Evolutionary conservation across 92 coral and sea anemone genomes (phyloP).

Genomic region (Parazoanthus darwini): DNA sequence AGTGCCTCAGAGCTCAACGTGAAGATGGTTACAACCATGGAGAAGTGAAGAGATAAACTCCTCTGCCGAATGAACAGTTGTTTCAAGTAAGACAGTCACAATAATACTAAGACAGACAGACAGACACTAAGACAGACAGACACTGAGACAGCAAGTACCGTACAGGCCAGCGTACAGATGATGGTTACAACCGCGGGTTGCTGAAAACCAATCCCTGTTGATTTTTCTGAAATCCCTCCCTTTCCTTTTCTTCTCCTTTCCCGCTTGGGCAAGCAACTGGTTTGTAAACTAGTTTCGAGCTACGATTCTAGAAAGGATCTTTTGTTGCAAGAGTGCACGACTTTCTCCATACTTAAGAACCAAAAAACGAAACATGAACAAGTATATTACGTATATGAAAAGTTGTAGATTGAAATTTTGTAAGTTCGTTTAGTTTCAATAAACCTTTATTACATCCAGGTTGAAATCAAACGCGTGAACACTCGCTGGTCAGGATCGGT

Average conservation of each 20-base stretch:
- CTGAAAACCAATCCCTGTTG: no score
- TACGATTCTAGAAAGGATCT: background rate
- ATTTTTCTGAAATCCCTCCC: background rate
- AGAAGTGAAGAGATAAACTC: constrained; percentile 76
- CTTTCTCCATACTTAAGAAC: background rate
- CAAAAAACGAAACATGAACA: no score
- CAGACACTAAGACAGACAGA: no score
- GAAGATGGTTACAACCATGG: constrained; percentile 89
- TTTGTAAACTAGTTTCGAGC: background rate
- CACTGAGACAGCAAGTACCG: constrained; percentile 67
- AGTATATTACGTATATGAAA: no score
- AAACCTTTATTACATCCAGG: constrained; percentile 36
- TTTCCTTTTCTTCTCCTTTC: background rate
- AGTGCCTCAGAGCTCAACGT: constrained; percentile 80
- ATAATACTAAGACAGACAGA: background rate
- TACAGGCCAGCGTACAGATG: constrained; percentile 83
- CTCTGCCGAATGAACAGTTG: background rate
- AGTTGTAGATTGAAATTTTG: background rate
- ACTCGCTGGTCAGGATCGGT: constrained; percentile 98
- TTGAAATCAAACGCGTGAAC: constrained; percentile 86
- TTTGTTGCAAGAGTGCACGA: background rate
- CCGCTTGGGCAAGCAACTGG: background rate
- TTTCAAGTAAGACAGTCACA: constrained; percentile 36
- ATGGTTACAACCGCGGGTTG: constrained; percentile 66
- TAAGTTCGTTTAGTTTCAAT: background rate